Evolutionary conservation across 2,888 invertebrate genomes (phyloP), one percentile per base, ranked within the genome.

Genomic region (Chrysomela aeneicollis): DNA sequence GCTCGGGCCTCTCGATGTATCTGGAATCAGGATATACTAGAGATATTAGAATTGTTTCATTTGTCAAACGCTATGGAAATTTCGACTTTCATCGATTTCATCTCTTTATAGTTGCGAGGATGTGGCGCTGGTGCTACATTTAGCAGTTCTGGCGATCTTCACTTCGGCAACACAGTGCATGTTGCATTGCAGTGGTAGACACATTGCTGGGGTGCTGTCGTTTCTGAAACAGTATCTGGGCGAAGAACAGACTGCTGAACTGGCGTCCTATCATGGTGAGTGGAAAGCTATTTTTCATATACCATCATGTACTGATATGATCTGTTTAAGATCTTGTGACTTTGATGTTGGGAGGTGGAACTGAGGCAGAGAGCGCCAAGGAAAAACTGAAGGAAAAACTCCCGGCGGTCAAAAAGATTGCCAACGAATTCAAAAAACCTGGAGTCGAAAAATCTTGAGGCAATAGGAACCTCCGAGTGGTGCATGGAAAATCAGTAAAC

Each of bases 151-250:
- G 66, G 86, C 95, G 47, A 86, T 97, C 61, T 96, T 95, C 78
- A 93, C 93, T 57, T 88, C 89, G 9, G 85, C 90, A 1, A 93
- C 93, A 0, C 92, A 94, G 74, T 89, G 86, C 73, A 92, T 95
- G 85, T 79, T 98, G 22, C 95, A 97, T 82, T 95, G 95, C 12
- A 97, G 97, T 22, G 98, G 98, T 0, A 90, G 94, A 80, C 95
- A 95, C 84, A 95, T 98, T 10, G 90, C 95, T 0, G 85, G 89
- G 17, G 87, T 98, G 71, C 85, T 97, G 51, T 79, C 86, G 0
- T 92, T 88, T 80, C 85, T 98, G 58, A 89, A 90, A 70, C 84
- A 87, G 19, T 88, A 89, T 73, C 81, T 97, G 55, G 87, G 87
- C 66, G 84, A 86, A 21, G 90, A 92, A 5, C 87, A 91, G 63